Evolutionary conservation across 1,140 invertebrate species (phyloP), one percentile per base, ranked within the genome.

Genomic region (Mactra quadrangularis): DNA sequence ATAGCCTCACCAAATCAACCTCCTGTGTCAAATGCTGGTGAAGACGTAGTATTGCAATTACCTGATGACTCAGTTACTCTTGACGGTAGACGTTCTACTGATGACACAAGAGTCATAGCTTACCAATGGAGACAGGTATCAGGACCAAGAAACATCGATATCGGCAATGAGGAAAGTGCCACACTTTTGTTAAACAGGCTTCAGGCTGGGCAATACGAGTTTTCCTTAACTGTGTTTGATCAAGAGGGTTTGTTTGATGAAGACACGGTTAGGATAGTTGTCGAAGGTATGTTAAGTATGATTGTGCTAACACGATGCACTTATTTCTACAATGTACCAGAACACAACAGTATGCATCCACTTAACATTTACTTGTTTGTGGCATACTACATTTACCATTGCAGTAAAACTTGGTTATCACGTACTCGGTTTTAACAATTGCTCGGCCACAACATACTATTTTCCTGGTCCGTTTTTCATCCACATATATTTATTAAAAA

Each of bases 11-110:
- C 38, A 41, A 64, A 53, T 47, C 7, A 53, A 15, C 76, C 76
- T 31, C 76, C 76, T 22, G 50, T 52, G 22, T 41, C 76, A 22
- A 31, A 79, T 38, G 76, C 76, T 47, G 76, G 76, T n/a, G 17
- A 41, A 33, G 76, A 79, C 35, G 50, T 79, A 7, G 52, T 15
- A 9, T 55, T 79, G 7, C 45, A 79, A 31, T 17, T 68, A 1
- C 76, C 76, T 6, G 25, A 35, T 2, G 71, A 75, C 22, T 38
- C 31, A 6, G 71, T 75, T 4, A 45, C 19, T 11, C 55, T 75
- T 38, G 55, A 75, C 33, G 71, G 71, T 31, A 1, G 2, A 3
- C 17, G 22, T 27, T 75, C 71, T 4, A 35, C 71, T 2, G 71
- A 75, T 59, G 71, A 75, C 19, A 35, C 59, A 2, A 31, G 22